Percentiles rank a stretch among this genome's conserved stretches.
phyloP scores from a whole-genome alignment of 2,888 invertebrate genomes.

The Drepanosiphum platanoidis region DNA sequence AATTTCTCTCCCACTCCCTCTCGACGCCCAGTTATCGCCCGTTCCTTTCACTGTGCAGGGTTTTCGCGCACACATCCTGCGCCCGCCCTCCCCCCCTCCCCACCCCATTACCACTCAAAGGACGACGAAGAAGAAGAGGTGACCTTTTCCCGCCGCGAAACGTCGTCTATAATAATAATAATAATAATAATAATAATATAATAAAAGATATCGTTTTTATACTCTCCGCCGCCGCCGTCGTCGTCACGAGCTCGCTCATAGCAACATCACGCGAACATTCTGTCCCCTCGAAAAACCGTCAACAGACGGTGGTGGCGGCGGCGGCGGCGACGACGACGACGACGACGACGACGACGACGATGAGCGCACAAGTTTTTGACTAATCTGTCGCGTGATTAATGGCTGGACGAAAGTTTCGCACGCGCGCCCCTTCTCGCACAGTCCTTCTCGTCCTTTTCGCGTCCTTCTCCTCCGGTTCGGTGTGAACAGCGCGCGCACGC shows the following conservation, averaged over 20 bases:
- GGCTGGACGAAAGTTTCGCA: conserved; percentile 55
- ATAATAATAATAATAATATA: too few relatives aligned
- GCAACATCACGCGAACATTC: background rate
- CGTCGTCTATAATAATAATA: conserved; percentile 9
- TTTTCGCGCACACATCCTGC: background rate
- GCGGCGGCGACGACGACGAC: background rate
- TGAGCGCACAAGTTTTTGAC: conserved; percentile 57
- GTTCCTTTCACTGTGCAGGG: conserved; percentile 2
- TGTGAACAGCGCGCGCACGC: too few relatives aligned
- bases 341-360: conserved; percentile 5
- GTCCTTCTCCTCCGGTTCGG: background rate
- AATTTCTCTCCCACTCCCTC: conserved; percentile 33
- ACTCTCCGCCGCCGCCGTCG: background rate
- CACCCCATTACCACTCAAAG: too few relatives aligned
- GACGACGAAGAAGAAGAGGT: background rate
- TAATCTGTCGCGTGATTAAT: conserved; percentile 62
- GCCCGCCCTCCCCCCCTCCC: too few relatives aligned
- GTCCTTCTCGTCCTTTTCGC: background rate
- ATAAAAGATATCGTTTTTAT: conserved; percentile 51
- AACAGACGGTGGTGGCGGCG: background rate
- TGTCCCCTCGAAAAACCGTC: conserved; percentile 32
- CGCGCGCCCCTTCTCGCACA: background rate
- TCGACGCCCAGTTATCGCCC: background rate
- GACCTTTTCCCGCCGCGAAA: conserved; percentile 28
- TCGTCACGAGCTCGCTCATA: background rate